Evolutionary conservation across 2,888 invertebrate species (phyloP), one percentile per base, ranked within the genome.

Genomic region (Chironomus tentans): DNA sequence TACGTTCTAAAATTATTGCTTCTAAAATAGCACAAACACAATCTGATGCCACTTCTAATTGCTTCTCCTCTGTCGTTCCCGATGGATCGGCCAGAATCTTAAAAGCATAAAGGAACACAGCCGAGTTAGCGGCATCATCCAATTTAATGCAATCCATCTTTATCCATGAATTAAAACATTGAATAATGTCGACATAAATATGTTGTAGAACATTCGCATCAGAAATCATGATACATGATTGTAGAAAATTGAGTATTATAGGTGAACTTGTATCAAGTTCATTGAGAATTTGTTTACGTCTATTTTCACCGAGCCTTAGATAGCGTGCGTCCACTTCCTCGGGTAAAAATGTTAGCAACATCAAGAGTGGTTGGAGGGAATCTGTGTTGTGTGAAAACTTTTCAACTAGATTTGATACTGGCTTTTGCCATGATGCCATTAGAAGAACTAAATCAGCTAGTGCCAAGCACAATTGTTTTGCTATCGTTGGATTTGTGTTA

Each of bases 91-190:
- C 86, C 78, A 92, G 84, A 77, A 92, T 86, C 81, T 90, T 88
- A 81, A 94, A 91, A 76, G 91, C 89, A 82, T 91, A 89, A 62
- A 88, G 88, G 72, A 93, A 87, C 0, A 94, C 88, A 2, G 90
- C 86, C 84, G 91, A 92, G 78, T 91, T 90, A 0, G 91, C 87
- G 71, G 95, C 87, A 77, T 90, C 89, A 76, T 90, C 87, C 75
- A 95, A 87, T 48, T 91, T 89, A 78, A 97, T 89, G 13, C 92
- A 93, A 80, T 91, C 91, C 12, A 96, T 90, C 76, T 91, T 90
- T 79, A 97, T 89, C 97, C 97, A 98, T 7, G 96, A 94, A 0
- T 93, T 93, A 82, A 96, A 91, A 83, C 97, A 97, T 79, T 91
- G 88, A 75, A 95, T 86, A 12, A 65, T 47, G 7, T 73, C 65